phyloP scores from a whole-genome alignment of 2,888 invertebrate species.

The Tolmerus cingulatus region DNA sequence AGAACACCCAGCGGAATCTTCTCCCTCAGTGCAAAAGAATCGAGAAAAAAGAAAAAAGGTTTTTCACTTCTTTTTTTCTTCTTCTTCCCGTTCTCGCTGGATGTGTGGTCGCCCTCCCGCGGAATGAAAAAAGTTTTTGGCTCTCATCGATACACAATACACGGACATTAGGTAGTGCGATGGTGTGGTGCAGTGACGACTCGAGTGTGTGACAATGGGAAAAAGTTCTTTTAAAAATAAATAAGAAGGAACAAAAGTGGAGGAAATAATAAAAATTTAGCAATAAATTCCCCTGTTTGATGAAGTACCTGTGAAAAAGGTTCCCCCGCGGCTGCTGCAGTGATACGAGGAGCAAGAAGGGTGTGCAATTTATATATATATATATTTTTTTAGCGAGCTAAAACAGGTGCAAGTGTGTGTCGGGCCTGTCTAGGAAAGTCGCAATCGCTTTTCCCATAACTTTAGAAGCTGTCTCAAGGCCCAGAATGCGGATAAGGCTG shows the following conservation, averaged over 20 bases:
- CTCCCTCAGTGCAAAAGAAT: neutral
- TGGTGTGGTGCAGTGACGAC: neutral
- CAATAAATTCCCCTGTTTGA: neutral
- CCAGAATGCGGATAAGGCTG: slow-evolving; percentile 21
- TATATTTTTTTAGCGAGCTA: neutral
- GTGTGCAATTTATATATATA: neutral
- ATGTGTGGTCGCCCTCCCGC: slow-evolving; percentile 13
- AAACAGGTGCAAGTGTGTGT: slow-evolving; percentile 9
- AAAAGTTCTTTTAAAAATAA: slow-evolving; percentile 14
- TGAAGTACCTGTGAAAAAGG: neutral
- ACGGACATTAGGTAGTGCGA: neutral
- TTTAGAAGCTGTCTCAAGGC: neutral
- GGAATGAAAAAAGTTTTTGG: slow-evolving; percentile 32
- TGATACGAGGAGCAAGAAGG: neutral
- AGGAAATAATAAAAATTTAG: neutral
- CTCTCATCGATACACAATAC: slow-evolving; percentile 3
- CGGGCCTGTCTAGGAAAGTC: neutral
- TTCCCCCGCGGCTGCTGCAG: neutral
- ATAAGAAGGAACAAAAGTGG: neutral
- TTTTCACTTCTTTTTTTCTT: neutral
- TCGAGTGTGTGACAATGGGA: slow-evolving; percentile 25
- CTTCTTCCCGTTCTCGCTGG: neutral
- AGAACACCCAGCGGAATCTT: neutral
- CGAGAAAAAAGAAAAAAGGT: neutral
- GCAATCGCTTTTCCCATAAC: slow-evolving; percentile 2